These are phyloP conservation scores for Pongo abelii DNA, from an alignment of 2,113 vertebrate genomes.

Conservation along the genomic window DNA sequence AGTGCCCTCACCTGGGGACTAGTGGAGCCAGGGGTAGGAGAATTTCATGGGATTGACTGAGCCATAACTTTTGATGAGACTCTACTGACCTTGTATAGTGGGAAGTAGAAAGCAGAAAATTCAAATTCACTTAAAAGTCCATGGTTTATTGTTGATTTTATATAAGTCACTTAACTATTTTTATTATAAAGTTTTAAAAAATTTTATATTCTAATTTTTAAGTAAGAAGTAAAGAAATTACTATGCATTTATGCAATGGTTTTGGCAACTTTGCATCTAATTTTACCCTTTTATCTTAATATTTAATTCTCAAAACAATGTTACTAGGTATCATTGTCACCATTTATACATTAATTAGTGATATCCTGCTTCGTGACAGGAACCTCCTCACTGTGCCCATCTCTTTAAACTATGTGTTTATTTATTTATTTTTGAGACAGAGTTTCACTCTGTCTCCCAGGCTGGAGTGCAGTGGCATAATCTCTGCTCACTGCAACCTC, in stretches of 20 bases:
- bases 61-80: not conserved
- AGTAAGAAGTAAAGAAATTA: not conserved
- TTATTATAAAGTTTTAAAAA: not conserved
- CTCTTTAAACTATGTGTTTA: not conserved
- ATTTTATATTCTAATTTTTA: not conserved
- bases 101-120: not conserved
- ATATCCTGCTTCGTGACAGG: not conserved
- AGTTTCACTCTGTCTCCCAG: no score
- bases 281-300: not conserved
- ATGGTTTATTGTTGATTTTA: not conserved
- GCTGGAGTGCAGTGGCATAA: no score
- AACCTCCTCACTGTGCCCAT: not conserved
- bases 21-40: not conserved
- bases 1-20: not conserved
- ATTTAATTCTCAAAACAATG: not conserved
- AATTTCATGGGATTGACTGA: not conserved
- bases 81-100: not conserved
- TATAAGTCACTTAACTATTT: not conserved
- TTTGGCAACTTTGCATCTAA: not conserved
- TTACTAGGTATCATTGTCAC: not conserved
- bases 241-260: not conserved
- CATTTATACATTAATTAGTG: not conserved
- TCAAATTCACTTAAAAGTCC: not conserved
- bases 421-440: no score
- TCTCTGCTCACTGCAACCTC: no score